Base-by-base conservation (phyloP, 2,797 vertebrate species). In the Chelidonichthys spinosus region DNA sequence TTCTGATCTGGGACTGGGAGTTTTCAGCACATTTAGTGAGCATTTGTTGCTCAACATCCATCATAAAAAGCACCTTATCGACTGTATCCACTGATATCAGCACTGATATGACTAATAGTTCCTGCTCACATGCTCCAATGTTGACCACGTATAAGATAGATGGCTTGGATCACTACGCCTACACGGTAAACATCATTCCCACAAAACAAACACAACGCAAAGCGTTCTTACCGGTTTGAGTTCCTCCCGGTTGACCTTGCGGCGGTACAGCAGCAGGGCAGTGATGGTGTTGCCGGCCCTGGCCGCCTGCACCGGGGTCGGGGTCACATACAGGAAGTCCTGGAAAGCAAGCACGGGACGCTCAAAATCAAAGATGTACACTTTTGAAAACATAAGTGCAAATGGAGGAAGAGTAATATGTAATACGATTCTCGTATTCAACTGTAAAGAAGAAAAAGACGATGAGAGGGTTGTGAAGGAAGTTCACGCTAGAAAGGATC, bases 251-350 rank as follows among this genome's bases (percentile, higher is more conserved):
- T 97, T 97, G 69, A 99, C 92, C 71, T 96, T 96, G 60, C 96
- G 95, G 32, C 97, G 92, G 82, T 99, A 99, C 0, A 97, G 94
- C 69, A 99, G 88, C 68, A 96, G 87, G 54, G 97, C 95, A 0
- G 96, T 96, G 77, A 99, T 96, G 63, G 94, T 92, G 72, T 99
- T 99, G n/a, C 96, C 97, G 1, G 97, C 97, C 78, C 97, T 89
- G 15, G 98, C 98, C 0, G 97, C 96, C 91, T 97, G 98, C 2
- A 97, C 69, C 0, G 86, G 58, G 0, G 96, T 98, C 0, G 97
- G 97, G 0, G 72, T 80, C 76, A 98, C 82, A 32, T 95, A 97
- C 47, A 99, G 85, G 54, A 96, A 95, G 78, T 98, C 98, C 97
- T 98, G 72, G 0, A 62, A 37, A 13, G 3, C 1, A 42, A 3